Evolutionary conservation across 2,888 invertebrate species (phyloP).

Genomic region (Plebejus anna): DNA sequence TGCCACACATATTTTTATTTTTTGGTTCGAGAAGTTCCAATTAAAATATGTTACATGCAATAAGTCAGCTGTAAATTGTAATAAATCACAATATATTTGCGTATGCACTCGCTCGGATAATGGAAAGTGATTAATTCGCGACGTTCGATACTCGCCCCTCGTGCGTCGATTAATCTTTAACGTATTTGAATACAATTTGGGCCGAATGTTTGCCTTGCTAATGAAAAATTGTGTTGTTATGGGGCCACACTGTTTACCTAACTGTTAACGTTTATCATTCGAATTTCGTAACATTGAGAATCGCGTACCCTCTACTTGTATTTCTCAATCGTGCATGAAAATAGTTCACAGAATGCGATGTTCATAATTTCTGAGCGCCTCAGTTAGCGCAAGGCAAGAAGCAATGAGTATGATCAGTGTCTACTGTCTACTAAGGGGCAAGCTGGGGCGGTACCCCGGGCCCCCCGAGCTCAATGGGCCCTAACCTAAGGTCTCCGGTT

Average conservation of each 20-base stretch:
- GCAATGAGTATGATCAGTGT: too few species aligned
- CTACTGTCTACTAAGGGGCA: too few species aligned
- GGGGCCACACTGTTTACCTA: neutral
- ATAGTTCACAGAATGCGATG: too few species aligned
- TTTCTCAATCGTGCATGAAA: too few species aligned
- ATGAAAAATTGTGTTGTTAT: neutral
- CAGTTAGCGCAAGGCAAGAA: too few species aligned
- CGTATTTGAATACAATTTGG: conserved; percentile 18
- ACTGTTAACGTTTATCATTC: neutral
- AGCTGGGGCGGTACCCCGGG: too few species aligned
- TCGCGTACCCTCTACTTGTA: too few species aligned
- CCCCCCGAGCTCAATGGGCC: too few species aligned
- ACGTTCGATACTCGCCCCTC: neutral
- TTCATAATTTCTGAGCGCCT: too few species aligned
- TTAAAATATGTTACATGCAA: neutral
- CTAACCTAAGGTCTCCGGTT: too few species aligned
- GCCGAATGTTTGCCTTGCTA: conserved; percentile 8
- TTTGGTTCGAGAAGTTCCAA: neutral
- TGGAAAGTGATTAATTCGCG: conserved; percentile 11
- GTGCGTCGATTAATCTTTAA: conserved; percentile 16
- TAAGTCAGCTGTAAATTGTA: conserved; percentile 6
- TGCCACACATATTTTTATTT: neutral
- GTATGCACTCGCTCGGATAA: conserved; percentile 28
- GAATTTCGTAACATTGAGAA: too few species aligned
- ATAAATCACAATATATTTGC: conserved; percentile 26